Evolutionary conservation across 2,113 vertebrate genomes (phyloP), one percentile per base, ranked within the genome.

Genomic region (Corvus cornix): DNA sequence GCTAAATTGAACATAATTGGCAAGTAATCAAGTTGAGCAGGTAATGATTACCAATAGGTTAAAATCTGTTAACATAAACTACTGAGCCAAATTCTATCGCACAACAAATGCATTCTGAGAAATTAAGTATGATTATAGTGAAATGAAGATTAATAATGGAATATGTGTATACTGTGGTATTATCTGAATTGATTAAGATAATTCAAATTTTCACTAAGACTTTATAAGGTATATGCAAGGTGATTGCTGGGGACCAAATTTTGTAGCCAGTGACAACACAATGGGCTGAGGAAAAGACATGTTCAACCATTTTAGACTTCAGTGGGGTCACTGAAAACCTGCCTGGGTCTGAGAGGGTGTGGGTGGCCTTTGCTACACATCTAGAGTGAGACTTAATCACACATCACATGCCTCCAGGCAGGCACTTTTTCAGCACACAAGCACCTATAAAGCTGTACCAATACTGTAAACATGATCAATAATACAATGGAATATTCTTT

Each of bases 331-430:
- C 59, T 3, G 27, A 89, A 89, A 77, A 67, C 27, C 30, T 86
- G 30, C 56, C 35, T 74, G 46, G 19, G 24, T 84, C 70, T 89
- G 76, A 35, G 46, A 94, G 83, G 91, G 73, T 68, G 93, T 95
- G 94, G 73, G 94, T 90, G 86, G 95, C 91, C 94, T 92, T 93
- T 95, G 80, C 70, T 80, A 84, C 60, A 90, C 75, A 93, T 72
- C 83, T 52, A 56, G 43, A 67, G 14, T 21, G 31, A 90, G 80
- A 77, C 30, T 86, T 95, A 90, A 87, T 95, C 56, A 87, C 37
- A 87, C 24, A 84, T 33, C 66, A 69, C 85, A 77, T 67, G 83
- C 94, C 86, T 89, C 11, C 56, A 81, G 91, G 86, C 79, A 92
- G 86, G 8, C 64, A 84, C 27, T 88, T 90, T 64, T 89, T 78